phyloP scores from a whole-genome alignment of 2,888 invertebrate species.

The Lysandra coridon region DNA sequence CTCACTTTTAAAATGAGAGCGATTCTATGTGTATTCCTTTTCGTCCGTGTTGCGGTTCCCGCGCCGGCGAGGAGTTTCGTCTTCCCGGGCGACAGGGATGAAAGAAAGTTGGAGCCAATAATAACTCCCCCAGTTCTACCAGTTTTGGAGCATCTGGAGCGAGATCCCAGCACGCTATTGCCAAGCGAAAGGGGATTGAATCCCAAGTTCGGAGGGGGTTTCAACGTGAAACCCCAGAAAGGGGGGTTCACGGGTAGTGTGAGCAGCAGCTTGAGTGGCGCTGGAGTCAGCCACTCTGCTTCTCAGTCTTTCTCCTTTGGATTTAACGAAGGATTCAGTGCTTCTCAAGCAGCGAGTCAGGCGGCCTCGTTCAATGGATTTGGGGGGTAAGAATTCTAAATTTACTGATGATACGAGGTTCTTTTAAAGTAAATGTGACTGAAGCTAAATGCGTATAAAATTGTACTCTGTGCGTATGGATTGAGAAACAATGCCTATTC shows the following conservation, averaged over 20 bases:
- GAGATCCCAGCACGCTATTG: constrained; percentile 72
- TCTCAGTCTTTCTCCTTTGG: constrained; percentile 75
- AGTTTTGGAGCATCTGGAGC: constrained; percentile 71
- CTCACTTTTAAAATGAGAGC: constrained; percentile 62
- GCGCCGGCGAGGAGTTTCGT: constrained; percentile 65
- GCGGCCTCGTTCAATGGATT: constrained; percentile 73
- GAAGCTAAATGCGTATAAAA: not conserved
- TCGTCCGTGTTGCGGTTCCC: constrained; percentile 45
- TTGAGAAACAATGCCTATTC: not conserved
- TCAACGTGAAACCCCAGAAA: constrained; percentile 65
- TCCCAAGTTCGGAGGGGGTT: constrained; percentile 67
- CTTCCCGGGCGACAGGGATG: constrained; percentile 65
- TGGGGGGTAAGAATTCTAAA: constrained; percentile 61
- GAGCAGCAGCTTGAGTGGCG: constrained; percentile 68
- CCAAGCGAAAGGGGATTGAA: constrained; percentile 57
- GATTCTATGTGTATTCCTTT: constrained; percentile 58
- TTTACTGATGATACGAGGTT: not conserved
- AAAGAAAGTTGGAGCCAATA: constrained; percentile 66
- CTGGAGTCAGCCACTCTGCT: constrained; percentile 69
- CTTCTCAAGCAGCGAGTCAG: constrained; percentile 75
- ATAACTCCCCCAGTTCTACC: constrained; percentile 77
- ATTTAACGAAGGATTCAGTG: constrained; percentile 74
- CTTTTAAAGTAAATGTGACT: no score
- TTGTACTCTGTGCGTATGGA: not conserved
- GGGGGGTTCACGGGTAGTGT: constrained; percentile 71